Conservation (phyloP, 2,113 vertebrate genomes). For the Leptobrachium leishanense region DNA sequence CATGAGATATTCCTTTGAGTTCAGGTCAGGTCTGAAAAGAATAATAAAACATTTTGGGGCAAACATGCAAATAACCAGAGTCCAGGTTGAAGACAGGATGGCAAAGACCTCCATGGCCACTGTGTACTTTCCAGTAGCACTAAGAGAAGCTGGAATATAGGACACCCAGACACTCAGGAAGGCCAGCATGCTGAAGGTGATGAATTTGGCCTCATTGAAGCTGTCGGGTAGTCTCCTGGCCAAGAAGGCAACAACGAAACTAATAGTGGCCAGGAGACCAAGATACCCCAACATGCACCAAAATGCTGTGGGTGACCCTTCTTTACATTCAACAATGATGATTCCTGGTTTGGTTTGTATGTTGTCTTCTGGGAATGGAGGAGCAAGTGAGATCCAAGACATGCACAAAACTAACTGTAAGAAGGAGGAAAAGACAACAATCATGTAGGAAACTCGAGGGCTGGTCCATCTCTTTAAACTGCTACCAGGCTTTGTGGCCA, state of each 20-base stretch:
- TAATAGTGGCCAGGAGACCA: constrained; percentile 24
- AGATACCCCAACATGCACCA: constrained; percentile 44
- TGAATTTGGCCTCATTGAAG: constrained; percentile 48
- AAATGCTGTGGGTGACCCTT: constrained; percentile 29
- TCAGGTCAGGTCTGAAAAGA: constrained; percentile 2
- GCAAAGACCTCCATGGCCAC: constrained; percentile 47
- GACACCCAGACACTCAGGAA: constrained; percentile 42
- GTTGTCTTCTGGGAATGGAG: constrained; percentile 36
- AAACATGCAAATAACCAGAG: constrained; percentile 12
- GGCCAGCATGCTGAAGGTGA: constrained; percentile 46
- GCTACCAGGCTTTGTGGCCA: constrained; percentile 60
- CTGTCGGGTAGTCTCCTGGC: constrained; percentile 41
- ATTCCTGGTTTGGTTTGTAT: neutral
- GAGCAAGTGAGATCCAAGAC: constrained; percentile 16
- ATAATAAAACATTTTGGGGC: constrained; percentile 30
- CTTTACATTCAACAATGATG: constrained; percentile 32
- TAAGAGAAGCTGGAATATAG: constrained; percentile 43
- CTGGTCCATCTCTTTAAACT: constrained; percentile 67
- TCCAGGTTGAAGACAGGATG: constrained; percentile 38
- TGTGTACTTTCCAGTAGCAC: constrained; percentile 39
- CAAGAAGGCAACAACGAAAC: constrained; percentile 40
- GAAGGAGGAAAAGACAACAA: constrained; percentile 57
- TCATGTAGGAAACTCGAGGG: constrained; percentile 58
- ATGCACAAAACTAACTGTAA: constrained; percentile 29
- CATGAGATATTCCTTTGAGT: constrained; percentile 13